Base-by-base conservation (phyloP, 1,140 invertebrate genomes). In the Oryctes rhinoceros region DNA sequence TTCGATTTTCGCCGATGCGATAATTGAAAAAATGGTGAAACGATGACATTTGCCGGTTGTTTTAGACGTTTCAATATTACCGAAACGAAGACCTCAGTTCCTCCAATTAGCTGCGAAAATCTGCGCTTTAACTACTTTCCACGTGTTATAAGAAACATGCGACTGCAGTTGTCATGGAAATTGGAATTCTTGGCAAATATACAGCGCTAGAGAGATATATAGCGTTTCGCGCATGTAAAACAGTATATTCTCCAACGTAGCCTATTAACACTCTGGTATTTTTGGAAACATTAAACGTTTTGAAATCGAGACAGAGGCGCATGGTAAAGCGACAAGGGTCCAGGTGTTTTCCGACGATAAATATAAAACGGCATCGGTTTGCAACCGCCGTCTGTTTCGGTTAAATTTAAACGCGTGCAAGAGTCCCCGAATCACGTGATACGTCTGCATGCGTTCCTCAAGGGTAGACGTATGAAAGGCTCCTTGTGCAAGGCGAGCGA, bases 331-430 rank as follows among this genome's bases (percentile, higher is more conserved):
- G 53, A n/a, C 49, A 0, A 62, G 7, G 18, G 53, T n/a, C 53
- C 53, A 62, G 53, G 53, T 62, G 53, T 62, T 62, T 62, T 62
- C 13, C 53, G 53, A 62, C 53, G 7, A 62, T 62, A 44, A 44
- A 62, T 62, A 62, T 62, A 62, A 62, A 62, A 18, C 53, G 53
- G 39, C 39, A 44, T 44, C 53, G 53, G 53, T 62, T 62, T 62
- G 53, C 53, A 62, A 62, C 20, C 15, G 20, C 15, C 0, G 13
- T 20, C 53, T n/a, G 53, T 62, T 13, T 62, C 15, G 53, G 53
- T 20, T 62, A 62, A 18, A 62, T 62, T 18, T 62, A 62, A n/a
- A 62, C 53, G 20, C 53, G 20, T 62, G 5, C 5, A 62, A 62
- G 1, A 13, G 53, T 62, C 53, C 4, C 53, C 53, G 20, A 62